These are phyloP conservation scores for Nannoperca obscura DNA, from an alignment of 2,797 vertebrate species.

Conservation along the genomic window DNA sequence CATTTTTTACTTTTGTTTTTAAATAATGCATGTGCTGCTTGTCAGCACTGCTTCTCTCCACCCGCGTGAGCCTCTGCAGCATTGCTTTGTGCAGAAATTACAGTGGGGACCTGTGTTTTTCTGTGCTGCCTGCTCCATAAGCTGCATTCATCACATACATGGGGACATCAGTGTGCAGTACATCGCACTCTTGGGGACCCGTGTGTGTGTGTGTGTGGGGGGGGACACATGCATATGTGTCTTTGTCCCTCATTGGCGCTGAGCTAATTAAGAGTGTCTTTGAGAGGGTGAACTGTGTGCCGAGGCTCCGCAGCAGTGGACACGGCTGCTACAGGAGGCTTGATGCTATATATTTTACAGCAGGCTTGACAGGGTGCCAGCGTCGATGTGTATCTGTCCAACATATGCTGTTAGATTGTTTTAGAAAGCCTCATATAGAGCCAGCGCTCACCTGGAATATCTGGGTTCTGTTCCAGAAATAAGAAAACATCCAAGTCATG, in stretches of 20 bases:
- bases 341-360: conserved; percentile 11
- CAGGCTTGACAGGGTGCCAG: not conserved
- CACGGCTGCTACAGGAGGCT: conserved; percentile 25
- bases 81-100: conserved; percentile 76
- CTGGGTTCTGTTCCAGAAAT: not conserved
- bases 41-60: conserved; percentile 74
- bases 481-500: not conserved
- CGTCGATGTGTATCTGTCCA: conserved; percentile 1
- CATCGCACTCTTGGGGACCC: conserved; percentile 73
- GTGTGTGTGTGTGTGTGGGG: conserved; percentile 13
- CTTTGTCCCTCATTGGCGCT: conserved; percentile 57
- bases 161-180: conserved; percentile 58
- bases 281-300: conserved; percentile 37
- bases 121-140: conserved; percentile 63
- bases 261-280: conserved; percentile 67
- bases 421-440: not conserved
- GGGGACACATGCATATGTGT: conserved; percentile 24
- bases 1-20: conserved; percentile 84
- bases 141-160: conserved; percentile 74
- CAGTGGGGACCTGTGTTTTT: conserved; percentile 71
- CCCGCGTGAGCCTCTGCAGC: conserved; percentile 73
- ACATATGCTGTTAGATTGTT: not conserved
- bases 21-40: conserved; percentile 85
- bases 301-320: conserved; percentile 34
- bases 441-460: not conserved